phyloP scores from a whole-genome alignment of 2,113 vertebrate species.

The Apistogramma diplotaenia region DNA sequence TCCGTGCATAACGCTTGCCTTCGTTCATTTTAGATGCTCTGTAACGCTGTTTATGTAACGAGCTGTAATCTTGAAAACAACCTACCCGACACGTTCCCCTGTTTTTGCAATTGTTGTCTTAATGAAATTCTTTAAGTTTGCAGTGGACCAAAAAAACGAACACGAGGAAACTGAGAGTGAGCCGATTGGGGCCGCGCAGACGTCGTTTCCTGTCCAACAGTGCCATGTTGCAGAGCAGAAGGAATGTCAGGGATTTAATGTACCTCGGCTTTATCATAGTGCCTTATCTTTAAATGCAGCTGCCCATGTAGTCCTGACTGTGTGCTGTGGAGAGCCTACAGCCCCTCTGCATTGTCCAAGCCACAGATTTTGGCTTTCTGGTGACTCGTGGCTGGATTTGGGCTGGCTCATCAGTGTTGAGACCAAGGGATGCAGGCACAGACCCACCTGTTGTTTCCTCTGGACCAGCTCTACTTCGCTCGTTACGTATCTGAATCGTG shows the following conservation, averaged over 20 bases:
- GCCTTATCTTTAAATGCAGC: conserved; percentile 82
- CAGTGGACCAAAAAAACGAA: conserved; percentile 77
- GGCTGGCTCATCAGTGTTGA: conserved; percentile 64
- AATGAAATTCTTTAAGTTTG: conserved; percentile 41
- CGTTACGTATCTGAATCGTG: conserved; percentile 42
- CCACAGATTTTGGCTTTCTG: conserved; percentile 65
- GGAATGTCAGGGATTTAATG: conserved; percentile 83
- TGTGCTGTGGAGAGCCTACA: conserved; percentile 46
- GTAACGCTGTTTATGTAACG: conserved; percentile 33
- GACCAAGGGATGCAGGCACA: conserved; percentile 42
- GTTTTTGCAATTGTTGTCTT: conserved; percentile 41
- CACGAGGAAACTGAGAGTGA: conserved; percentile 53
- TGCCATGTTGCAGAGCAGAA: conserved; percentile 78
- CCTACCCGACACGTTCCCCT: conserved; percentile 21
- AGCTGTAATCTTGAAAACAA: conserved; percentile 36
- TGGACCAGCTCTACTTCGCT: conserved; percentile 49
- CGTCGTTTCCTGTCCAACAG: conserved; percentile 69
- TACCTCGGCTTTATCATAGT: conserved; percentile 86
- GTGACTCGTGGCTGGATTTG: conserved; percentile 75
- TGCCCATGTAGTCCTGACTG: conserved; percentile 67
- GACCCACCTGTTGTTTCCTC: conserved; percentile 41
- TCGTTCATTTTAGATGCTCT: conserved; percentile 55
- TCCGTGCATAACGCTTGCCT: conserved; percentile 61
- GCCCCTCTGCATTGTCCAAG: conserved; percentile 55
- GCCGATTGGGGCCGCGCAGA: conserved; percentile 37